Base-by-base conservation (phyloP, 2,113 vertebrate species). In the Tachycineta bicolor region DNA sequence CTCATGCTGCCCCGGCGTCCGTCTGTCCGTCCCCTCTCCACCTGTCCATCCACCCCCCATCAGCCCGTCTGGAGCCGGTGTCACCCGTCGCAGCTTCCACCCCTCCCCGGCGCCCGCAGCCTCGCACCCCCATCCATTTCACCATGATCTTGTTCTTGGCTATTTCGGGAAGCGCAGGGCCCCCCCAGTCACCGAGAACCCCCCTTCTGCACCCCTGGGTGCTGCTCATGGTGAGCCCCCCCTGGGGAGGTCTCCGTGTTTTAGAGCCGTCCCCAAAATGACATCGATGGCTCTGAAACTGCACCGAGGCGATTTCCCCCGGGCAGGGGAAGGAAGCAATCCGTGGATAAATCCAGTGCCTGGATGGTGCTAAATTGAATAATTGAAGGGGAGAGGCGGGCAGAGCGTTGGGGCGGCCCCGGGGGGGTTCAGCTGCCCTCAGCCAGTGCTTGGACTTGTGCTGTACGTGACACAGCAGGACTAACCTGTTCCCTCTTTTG, bases 131-230 rank as follows among this genome's bases (percentile, higher is more conserved):
- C 89, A 73, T 95, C 50, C 96, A 94, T 96, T 65, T 26, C 94
- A 94, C 89, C 93, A 96, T 96, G 94, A 96, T 96, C 96, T 96
- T 96, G 94, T 96, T 96, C 91, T 94, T 73, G 41, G 89, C 80
- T 64, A 69, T 70, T 89, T 83, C 1, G 50, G 93, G 92, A 80
- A 83, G 68, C 4, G 0, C 70, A 64, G 86, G 44, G 13, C 10
- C 4, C 11, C 43, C 52, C 37, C 6, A 3, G 1, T 6, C 63
- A 67, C 18, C 0, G 28, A 53, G 34, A 53, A 11, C 12, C 3
- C 37, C 73, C 71, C 2, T 0, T 9, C 29, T 0, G 1, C 6
- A 79, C 91, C 83, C 26, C 1, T 46, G 89, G 89, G 68, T 81
- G 91, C 74, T 56, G 46, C 64, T 53, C 43, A 47, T 0, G 23